A percentile compares a stretch with the other conserved stretches of the same genome.
phyloP scores from a whole-genome alignment of 2,797 vertebrate genomes.

The Acanthopagrus latus region DNA sequence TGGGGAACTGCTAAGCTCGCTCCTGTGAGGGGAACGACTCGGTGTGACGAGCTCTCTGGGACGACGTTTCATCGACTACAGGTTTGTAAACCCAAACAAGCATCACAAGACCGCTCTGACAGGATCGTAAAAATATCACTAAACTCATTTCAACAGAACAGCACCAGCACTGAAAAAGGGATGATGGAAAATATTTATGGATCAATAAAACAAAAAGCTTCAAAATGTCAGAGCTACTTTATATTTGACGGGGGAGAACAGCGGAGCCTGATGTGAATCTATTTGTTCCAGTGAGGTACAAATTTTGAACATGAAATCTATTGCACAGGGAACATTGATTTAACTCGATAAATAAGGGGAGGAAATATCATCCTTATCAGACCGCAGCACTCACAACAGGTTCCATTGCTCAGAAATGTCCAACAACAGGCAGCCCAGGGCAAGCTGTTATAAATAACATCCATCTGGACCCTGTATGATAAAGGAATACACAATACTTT shows the following conservation, averaged over 20 bases:
- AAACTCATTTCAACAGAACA: neutral
- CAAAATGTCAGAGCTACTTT: neutral
- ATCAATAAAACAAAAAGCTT: neutral
- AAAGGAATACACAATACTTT: conserved; percentile 10
- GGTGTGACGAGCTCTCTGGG: conserved; percentile 18
- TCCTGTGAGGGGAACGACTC: neutral
- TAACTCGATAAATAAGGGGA: neutral
- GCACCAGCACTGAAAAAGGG: neutral
- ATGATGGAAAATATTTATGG: neutral
- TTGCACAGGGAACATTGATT: neutral
- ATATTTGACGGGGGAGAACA: neutral
- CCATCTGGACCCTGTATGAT: conserved; percentile 27
- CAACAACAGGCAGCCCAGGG: neutral
- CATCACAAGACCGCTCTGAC: conserved; percentile 1
- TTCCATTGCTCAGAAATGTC: neutral
- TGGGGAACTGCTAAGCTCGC: conserved; percentile 17
- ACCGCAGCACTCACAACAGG: conserved; percentile 3
- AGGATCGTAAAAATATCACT: neutral
- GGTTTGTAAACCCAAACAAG: neutral
- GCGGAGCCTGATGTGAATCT: neutral
- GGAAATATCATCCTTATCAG: neutral
- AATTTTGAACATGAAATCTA: neutral
- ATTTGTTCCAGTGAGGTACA: neutral
- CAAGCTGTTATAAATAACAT: conserved; percentile 2
- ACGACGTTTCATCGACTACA: neutral